These are phyloP conservation scores for Hydra vulgaris DNA, from an alignment of 30 jellyfish, hydroid and myxozoan genomes.

Conservation along the genomic window DNA sequence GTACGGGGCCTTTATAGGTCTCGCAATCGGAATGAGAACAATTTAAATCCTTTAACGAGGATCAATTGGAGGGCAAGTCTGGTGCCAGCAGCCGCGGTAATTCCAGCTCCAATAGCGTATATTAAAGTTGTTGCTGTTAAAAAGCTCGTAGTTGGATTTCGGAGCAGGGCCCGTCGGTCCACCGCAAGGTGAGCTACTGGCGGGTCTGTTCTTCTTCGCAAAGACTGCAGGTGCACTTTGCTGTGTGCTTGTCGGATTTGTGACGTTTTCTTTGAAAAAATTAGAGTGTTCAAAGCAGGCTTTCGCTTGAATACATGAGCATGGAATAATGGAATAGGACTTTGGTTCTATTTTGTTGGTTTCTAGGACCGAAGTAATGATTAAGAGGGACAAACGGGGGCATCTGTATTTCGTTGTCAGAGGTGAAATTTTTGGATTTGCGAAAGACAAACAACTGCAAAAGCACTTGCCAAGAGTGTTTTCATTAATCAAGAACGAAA, in stretches of 20 bases:
- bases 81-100: conserved; percentile 46
- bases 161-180: conserved; percentile 26
- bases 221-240: conserved; percentile 33
- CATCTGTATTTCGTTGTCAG: too few species aligned
- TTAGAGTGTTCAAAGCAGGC: conserved; percentile 56
- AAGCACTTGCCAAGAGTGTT: too few species aligned
- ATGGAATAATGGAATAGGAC: conserved; percentile 44
- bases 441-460: conserved; percentile 80
- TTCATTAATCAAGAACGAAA: too few species aligned
- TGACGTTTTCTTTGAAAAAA: conserved; percentile 38
- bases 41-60: conserved; percentile 43
- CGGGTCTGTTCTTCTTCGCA: conserved; percentile 38
- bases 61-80: conserved; percentile 41
- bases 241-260: conserved; percentile 24
- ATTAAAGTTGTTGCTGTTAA: conserved; percentile 51
- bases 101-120: conserved; percentile 61
- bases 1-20: conserved; percentile 13
- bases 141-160: conserved; percentile 59
- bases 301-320: conserved; percentile 44
- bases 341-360: conserved; percentile 22
- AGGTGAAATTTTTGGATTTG: conserved; percentile 66
- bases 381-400: conserved; percentile 59
- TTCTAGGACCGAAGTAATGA: conserved; percentile 37
- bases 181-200: conserved; percentile 41
- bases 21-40: conserved; percentile 37